These are phyloP conservation scores for Chloroceryle inda DNA, from an alignment of 2,797 vertebrate species.

Conservation along the genomic window DNA sequence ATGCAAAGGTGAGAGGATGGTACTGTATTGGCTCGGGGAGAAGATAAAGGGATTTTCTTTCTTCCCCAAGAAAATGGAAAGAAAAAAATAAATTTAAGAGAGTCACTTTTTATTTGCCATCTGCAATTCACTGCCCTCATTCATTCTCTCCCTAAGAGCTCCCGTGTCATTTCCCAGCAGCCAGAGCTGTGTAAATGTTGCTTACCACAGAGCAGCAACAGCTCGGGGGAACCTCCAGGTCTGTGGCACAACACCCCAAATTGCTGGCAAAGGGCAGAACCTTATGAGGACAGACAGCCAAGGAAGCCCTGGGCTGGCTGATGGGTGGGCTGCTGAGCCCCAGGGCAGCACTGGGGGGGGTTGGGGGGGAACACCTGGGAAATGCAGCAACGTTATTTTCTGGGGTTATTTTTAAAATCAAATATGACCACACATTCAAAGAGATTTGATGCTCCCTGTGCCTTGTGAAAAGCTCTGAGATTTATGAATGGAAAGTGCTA, in stretches of 20 bases:
- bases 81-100: too few relatives aligned
- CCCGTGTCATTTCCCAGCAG: background rate
- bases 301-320: background rate
- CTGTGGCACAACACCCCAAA: background rate
- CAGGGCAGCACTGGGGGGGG: rapidly evolving
- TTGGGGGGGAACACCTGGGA: background rate
- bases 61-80: background rate
- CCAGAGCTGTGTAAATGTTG: background rate
- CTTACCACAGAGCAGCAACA: background rate
- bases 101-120: background rate
- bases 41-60: background rate
- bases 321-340: background rate
- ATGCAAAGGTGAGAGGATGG: background rate
- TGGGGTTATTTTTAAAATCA: background rate
- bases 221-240: too few relatives aligned
- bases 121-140: background rate
- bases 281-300: rapidly evolving
- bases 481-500: conserved; percentile 10
- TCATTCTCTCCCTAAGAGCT: background rate
- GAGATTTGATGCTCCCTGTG: background rate
- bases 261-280: background rate
- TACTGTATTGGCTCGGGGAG: background rate
- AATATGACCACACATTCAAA: background rate
- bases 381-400: background rate
- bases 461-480: background rate